phyloP scores from a whole-genome alignment of 92 coral and sea anemone genomes.

The Porites divaricata region DNA sequence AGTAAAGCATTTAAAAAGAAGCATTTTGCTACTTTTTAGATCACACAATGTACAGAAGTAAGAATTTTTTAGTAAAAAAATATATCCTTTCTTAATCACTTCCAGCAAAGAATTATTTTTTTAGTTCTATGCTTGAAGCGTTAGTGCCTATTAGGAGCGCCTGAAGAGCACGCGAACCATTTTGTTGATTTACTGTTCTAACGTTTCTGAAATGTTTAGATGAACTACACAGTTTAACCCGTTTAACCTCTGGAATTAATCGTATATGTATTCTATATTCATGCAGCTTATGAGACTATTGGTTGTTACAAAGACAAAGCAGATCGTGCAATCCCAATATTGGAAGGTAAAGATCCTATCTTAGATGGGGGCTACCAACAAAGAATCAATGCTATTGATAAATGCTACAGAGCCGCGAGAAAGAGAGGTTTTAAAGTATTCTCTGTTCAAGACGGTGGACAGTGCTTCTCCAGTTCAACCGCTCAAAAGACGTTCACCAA shows the following conservation, averaged over 20 bases:
- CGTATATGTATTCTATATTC: neutral
- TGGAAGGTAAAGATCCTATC: slow-evolving; percentile 29
- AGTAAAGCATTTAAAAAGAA: neutral
- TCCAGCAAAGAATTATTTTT: too few species aligned
- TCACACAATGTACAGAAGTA: too few species aligned
- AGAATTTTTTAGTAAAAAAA: too few species aligned
- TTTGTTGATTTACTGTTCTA: too few species aligned
- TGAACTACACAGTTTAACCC: too few species aligned
- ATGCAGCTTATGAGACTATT: slow-evolving; percentile 17
- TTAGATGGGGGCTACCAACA: slow-evolving; percentile 18
- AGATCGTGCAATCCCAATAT: slow-evolving; percentile 35
- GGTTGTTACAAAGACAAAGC: slow-evolving; percentile 38
- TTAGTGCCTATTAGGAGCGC: too few species aligned
- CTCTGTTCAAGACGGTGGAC: slow-evolving; percentile 47
- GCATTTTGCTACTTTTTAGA: too few species aligned
- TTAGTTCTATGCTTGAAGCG: too few species aligned
- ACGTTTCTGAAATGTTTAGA: too few species aligned
- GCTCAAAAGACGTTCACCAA: slow-evolving; percentile 42
- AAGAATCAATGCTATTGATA: slow-evolving; percentile 33
- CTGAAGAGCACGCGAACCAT: too few species aligned
- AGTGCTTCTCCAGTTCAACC: slow-evolving; percentile 36
- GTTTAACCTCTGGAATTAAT: too few species aligned
- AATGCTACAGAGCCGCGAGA: slow-evolving; percentile 38
- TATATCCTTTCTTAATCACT: too few species aligned
- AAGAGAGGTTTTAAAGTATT: slow-evolving; percentile 44